Evolutionary conservation across 2,797 vertebrate species (phyloP), one percentile per base, ranked within the genome.

Genomic region (Botia almorhae): DNA sequence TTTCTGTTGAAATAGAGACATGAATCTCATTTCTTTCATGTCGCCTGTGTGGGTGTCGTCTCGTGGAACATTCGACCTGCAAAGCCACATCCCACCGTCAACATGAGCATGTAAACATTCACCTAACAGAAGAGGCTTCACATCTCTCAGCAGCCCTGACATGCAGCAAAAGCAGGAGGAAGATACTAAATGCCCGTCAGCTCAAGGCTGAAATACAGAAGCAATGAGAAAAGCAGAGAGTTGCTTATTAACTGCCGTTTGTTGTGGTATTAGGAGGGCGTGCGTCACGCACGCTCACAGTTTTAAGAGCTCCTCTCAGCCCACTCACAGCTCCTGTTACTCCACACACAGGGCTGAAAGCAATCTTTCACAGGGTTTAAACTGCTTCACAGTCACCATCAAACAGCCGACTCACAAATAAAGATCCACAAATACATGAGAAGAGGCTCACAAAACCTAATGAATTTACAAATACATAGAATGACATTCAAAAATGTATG

Each of bases 291-390:
- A 81, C 65, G 46, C 58, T 70, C 73, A n/a, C 58, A 76, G 48
- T 33, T 55, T 70, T 43, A 69, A 81, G 64, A 43, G 68, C 88
- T 79, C 77, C 91, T 90, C 90, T 87, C 92, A 87, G 88, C 93
- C 93, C 93, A 93, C 93, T 91, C 93, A 92, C 89, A 88, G 91
- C 90, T 92, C 83, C 64, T 90, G 90, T 50, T 56, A 50, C 36
- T 68, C 46, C 21, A 65, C 13, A 65, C 16, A n/a, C 33, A 33
- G n/a, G 29, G 17, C 23, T 26, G n/a, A 65, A 65, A 39, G 33
- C 63, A 65, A 39, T 65, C 33, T 10, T 8, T 10, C 7, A 7
- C 39, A 43, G 39, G 4, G 39, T 10, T 43, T 43, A 7, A 43
- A 10, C 5, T 43, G 39, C 7, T 43, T 7, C 39, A 10, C 7